phyloP scores from a whole-genome alignment of 92 coral and sea anemone species.

The Siderastrea radians region DNA sequence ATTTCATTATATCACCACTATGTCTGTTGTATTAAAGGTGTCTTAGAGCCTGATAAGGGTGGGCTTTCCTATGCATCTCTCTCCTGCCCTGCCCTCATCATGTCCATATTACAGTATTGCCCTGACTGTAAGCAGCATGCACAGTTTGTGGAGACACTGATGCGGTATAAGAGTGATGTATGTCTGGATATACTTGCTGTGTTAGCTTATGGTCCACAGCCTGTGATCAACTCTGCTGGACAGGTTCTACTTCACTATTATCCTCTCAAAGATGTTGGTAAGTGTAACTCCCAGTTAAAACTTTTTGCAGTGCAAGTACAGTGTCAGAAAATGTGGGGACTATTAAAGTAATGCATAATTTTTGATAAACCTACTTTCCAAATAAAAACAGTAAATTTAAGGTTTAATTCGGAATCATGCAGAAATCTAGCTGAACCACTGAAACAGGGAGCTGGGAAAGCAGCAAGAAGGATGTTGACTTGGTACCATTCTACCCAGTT shows the following conservation, averaged over 20 bases:
- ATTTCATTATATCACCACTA: background rate
- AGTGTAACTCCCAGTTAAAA: background rate
- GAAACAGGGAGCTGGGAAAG: conserved; percentile 47
- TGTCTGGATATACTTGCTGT: conserved; percentile 97
- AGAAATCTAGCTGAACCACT: conserved; percentile 26
- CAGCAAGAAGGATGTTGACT: conserved; percentile 25
- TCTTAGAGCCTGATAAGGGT: conserved; percentile 69
- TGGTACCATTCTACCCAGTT: background rate
- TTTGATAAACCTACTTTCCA: too few relatives aligned
- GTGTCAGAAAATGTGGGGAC: too few relatives aligned
- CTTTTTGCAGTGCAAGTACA: background rate
- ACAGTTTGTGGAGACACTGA: conserved; percentile 93
- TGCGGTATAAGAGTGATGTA: conserved; percentile 93
- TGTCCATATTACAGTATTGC: conserved; percentile 94
- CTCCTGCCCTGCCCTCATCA: conserved; percentile 89
- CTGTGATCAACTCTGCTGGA: conserved; percentile 95
- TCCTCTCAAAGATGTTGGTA: conserved; percentile 93
- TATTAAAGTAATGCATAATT: too few relatives aligned
- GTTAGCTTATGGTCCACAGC: conserved; percentile 95
- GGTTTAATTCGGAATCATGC: conserved; percentile 1
- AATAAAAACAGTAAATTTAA: too few relatives aligned
- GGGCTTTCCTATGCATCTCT: conserved; percentile 86
- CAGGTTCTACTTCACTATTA: conserved; percentile 91
- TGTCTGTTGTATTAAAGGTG: conserved; percentile 44
- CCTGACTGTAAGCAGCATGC: conserved; percentile 98